Percentiles rank a stretch among this genome's conserved stretches.
Evolutionary conservation across 2,113 vertebrate species (phyloP).

Genomic region (Callorhinus ursinus): DNA sequence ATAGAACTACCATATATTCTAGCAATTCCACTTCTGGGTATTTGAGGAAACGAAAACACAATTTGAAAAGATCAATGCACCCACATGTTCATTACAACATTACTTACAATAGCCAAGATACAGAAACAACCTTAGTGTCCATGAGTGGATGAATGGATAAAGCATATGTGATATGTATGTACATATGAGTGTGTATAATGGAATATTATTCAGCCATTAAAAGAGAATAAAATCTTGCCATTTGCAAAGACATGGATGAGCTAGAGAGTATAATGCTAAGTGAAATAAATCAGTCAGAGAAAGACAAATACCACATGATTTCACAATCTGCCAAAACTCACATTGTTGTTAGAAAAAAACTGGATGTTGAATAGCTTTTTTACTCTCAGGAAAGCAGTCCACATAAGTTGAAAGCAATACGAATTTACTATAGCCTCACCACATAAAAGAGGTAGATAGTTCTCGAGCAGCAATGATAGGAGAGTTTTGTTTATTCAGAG

Average conservation of each 20-base stretch:
- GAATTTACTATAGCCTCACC: not conserved
- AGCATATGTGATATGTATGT: not conserved
- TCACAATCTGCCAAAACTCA: not conserved
- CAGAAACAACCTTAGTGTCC: not conserved
- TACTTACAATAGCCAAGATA: not conserved
- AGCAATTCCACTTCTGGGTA: not conserved
- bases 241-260: not conserved
- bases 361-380: not conserved
- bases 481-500: not conserved
- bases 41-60: not conserved
- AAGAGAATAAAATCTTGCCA: not conserved
- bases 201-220: not conserved
- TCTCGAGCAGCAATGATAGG: slow-evolving; percentile 15
- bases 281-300: not conserved
- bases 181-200: not conserved
- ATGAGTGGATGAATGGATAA: not conserved
- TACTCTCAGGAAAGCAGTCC: not conserved
- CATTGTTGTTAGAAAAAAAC: not conserved
- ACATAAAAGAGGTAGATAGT: not conserved
- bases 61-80: not conserved
- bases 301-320: not conserved
- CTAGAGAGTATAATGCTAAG: not conserved
- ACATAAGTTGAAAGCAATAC: not conserved
- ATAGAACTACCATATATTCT: not conserved
- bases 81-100: not conserved